A percentile compares a stretch with the other conserved stretches of the same genome.
Evolutionary conservation across 2,113 vertebrate genomes (phyloP).

Genomic region (Hippocampus abdominalis): DNA sequence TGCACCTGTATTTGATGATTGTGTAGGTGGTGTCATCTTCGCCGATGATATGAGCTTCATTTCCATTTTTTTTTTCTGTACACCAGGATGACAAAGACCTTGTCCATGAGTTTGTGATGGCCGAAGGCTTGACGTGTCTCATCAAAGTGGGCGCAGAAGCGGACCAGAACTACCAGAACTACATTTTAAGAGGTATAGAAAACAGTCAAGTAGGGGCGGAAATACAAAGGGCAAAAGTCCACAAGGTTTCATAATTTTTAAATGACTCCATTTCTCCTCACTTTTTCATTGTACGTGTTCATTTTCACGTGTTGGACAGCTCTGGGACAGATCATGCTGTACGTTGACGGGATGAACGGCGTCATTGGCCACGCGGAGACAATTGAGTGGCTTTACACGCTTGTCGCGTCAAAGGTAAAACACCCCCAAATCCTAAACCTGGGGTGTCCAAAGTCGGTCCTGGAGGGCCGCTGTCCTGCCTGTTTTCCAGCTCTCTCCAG

Average conservation of each 20-base stretch:
- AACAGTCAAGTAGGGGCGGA: not conserved
- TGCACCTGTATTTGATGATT: not conserved
- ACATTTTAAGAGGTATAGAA: slow-evolving; percentile 88
- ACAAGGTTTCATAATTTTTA: too few species aligned
- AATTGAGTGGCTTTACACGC: slow-evolving; percentile 91
- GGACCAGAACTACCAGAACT: slow-evolving; percentile 98
- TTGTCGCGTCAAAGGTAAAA: slow-evolving; percentile 91
- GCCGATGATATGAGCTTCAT: not conserved
- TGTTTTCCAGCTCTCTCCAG: too few species aligned
- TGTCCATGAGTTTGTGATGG: slow-evolving; percentile 94
- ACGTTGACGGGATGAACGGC: slow-evolving; percentile 97
- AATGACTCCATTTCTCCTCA: too few species aligned
- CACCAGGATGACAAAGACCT: slow-evolving; percentile 94
- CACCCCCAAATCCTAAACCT: too few species aligned
- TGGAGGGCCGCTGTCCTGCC: too few species aligned
- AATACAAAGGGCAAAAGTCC: not conserved
- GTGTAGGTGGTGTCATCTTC: not conserved
- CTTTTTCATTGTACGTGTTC: slow-evolving; percentile 7
- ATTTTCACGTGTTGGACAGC: slow-evolving; percentile 64
- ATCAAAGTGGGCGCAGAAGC: slow-evolving; percentile 95
- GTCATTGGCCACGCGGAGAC: slow-evolving; percentile 89
- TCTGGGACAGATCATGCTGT: slow-evolving; percentile 96
- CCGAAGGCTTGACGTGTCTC: slow-evolving; percentile 91
- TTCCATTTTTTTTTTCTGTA: not conserved
- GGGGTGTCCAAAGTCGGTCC: too few species aligned